Evolutionary conservation across 1,140 invertebrate species (phyloP).

Genomic region (Meteorus sp.): DNA sequence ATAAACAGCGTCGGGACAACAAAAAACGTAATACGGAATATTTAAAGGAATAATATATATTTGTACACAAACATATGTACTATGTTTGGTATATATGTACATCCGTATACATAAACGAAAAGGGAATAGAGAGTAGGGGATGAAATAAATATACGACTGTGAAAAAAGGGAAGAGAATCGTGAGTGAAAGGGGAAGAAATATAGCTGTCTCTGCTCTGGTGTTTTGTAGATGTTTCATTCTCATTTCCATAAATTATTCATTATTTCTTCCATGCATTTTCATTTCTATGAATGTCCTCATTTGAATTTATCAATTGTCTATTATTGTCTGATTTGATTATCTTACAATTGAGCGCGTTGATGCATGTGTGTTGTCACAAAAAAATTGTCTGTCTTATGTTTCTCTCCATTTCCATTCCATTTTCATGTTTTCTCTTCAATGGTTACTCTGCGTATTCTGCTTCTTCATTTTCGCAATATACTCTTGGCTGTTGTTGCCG

Average conservation of each 20-base stretch:
- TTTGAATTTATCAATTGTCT: background rate
- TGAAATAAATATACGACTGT: conserved; percentile 15
- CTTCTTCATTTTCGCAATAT: background rate
- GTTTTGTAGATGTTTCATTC: conserved; percentile 19
- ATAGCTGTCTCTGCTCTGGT: conserved; percentile 17
- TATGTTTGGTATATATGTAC: no score
- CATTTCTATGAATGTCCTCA: conserved; percentile 8
- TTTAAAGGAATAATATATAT: conserved; percentile 5
- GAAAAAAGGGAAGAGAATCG: conserved; percentile 22
- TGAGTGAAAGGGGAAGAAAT: conserved; percentile 26
- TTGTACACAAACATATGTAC: no score
- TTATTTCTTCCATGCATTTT: background rate
- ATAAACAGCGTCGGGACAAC: no score
- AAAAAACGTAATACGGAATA: conserved; percentile 9
- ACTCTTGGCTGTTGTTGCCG: no score
- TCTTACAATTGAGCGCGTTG: conserved; percentile 2
- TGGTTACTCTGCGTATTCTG: background rate
- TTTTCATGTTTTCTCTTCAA: background rate
- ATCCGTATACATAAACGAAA: no score
- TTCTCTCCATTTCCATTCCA: no score
- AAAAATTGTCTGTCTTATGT: no score
- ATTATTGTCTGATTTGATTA: no score
- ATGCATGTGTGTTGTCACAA: conserved; percentile 24
- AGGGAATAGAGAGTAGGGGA: conserved; percentile 2
- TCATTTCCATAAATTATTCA: background rate